These are phyloP conservation scores for Leptinotarsa lineolata DNA, from an alignment of 1,140 invertebrate genomes.

Conservation along the genomic window DNA sequence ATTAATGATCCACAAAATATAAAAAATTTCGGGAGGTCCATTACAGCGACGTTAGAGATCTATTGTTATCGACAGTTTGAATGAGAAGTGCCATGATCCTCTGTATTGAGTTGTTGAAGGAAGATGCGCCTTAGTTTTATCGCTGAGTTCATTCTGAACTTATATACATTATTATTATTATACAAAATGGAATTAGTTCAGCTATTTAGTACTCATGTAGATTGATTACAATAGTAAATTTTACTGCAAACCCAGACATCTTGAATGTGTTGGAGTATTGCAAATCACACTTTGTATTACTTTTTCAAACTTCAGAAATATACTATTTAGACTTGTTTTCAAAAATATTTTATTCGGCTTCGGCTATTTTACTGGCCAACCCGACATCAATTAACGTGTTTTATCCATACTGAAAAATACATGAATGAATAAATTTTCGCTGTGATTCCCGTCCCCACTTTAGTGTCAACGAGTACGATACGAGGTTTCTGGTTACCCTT, in stretches of 20 bases:
- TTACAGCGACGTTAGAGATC: not conserved
- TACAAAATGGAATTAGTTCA: no score
- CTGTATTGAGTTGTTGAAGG: not conserved
- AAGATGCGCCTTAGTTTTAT: not conserved
- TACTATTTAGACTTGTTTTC: no score
- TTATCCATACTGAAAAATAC: not conserved
- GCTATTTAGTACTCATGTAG: no score
- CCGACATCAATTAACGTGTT: no score
- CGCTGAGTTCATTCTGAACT: not conserved
- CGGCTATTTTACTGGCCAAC: no score
- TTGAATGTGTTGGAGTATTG: no score
- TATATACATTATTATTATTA: not conserved
- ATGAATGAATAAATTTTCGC: not conserved
- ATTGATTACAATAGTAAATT: no score
- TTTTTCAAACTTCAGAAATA: no score
- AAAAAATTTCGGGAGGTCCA: slow-evolving; percentile 18
- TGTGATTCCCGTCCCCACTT: not conserved
- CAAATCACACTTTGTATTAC: no score
- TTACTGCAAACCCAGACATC: no score
- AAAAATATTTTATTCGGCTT: no score
- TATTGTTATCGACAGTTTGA: not conserved
- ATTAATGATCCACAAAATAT: slow-evolving; percentile 18
- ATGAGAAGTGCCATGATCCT: not conserved
- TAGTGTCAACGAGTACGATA: not conserved
- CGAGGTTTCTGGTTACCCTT: not conserved